These are phyloP conservation scores for Hypercompe scribonia DNA, from an alignment of 2,888 invertebrate species.

Conservation along the genomic window DNA sequence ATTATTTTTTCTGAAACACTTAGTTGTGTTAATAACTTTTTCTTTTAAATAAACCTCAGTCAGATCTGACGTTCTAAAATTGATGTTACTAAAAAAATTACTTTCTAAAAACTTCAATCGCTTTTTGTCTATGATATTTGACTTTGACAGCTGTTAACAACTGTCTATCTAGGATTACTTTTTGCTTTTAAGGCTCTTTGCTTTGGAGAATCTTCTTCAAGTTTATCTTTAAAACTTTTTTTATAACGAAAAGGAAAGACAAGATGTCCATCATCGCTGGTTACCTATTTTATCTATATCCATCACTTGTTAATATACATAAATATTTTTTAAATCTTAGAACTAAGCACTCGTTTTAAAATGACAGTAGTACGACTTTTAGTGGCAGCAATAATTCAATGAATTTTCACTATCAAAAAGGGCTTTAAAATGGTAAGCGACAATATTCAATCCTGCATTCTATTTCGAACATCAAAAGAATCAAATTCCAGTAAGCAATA, in stretches of 20 bases:
- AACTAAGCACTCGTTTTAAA: neutral
- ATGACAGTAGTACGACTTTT: neutral
- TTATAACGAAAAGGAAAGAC: neutral
- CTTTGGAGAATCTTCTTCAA: too few species aligned
- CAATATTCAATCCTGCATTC: neutral
- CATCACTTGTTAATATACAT: too few species aligned
- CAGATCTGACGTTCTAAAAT: neutral
- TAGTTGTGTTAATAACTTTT: neutral
- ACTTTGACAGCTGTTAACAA: neutral
- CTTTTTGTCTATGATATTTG: neutral
- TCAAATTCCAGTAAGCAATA: conserved; percentile 19
- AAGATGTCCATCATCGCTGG: neutral
- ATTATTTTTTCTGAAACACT: neutral
- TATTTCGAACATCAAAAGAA: neutral
- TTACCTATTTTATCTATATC: too few species aligned
- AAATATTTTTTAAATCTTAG: neutral
- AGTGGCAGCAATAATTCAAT: neutral
- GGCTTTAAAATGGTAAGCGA: neutral
- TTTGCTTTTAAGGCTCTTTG: neutral
- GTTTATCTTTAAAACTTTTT: neutral
- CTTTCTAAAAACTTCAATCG: neutral
- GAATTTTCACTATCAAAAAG: neutral
- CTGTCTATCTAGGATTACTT: neutral
- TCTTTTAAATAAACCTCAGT: neutral
- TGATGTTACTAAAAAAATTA: neutral